Evolutionary conservation across 2,888 invertebrate genomes (phyloP).

Genomic region (Pheosia tremula): DNA sequence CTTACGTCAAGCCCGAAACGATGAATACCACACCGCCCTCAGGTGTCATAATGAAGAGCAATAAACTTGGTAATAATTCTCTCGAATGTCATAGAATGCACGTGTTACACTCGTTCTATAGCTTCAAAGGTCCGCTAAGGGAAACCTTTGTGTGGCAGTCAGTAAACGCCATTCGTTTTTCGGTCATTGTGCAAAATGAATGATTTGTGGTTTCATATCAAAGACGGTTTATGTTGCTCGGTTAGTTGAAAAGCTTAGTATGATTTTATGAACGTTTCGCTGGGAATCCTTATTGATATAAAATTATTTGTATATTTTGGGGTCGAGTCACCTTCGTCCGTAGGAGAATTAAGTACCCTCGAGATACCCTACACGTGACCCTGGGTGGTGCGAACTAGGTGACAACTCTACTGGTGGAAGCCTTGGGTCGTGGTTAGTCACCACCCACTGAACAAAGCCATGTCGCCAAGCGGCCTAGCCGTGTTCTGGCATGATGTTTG

Average conservation of each 20-base stretch:
- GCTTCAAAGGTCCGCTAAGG: slow-evolving; percentile 55
- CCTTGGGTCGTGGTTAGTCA: too few species aligned
- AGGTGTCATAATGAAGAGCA: slow-evolving; percentile 55
- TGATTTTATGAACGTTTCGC: neutral
- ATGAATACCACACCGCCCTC: slow-evolving; percentile 29
- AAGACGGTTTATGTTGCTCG: neutral
- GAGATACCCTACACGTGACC: too few species aligned
- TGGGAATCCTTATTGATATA: too few species aligned
- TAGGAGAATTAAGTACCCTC: too few species aligned
- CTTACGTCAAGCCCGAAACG: slow-evolving; percentile 29
- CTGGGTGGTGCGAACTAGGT: too few species aligned
- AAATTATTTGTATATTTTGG: too few species aligned
- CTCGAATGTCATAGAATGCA: slow-evolving; percentile 62
- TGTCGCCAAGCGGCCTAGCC: too few species aligned
- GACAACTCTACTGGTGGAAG: too few species aligned
- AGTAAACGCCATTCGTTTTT: slow-evolving; percentile 59
- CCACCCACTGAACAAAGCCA: too few species aligned
- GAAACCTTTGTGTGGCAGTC: slow-evolving; percentile 43
- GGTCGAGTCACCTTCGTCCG: too few species aligned
- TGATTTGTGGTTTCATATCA: slow-evolving; percentile 24
- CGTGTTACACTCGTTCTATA: slow-evolving; percentile 48
- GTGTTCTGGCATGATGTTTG: too few species aligned
- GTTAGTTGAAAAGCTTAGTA: neutral
- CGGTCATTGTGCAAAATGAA: slow-evolving; percentile 41
- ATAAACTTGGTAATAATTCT: slow-evolving; percentile 56